Evolutionary conservation across 2,797 vertebrate genomes (phyloP).

Genomic region (Tauraco hartlaubi): DNA sequence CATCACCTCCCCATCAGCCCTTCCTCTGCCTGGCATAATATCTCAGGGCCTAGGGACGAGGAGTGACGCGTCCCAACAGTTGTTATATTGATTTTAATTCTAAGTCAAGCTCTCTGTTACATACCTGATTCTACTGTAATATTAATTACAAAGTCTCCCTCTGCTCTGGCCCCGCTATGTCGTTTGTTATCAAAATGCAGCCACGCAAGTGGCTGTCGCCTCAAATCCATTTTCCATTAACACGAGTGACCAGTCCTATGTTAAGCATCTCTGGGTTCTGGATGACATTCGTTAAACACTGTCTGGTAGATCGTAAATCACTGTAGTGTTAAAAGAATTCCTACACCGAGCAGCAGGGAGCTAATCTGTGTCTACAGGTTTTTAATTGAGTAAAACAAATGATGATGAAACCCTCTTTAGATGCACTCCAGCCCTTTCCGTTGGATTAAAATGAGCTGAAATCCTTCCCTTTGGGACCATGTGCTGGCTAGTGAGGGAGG

Average conservation of each 20-base stretch:
- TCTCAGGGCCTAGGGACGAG: conserved; percentile 42
- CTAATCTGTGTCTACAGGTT: conserved; percentile 64
- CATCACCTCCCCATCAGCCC: conserved; percentile 55
- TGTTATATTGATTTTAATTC: conserved; percentile 58
- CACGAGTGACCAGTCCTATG: conserved; percentile 47
- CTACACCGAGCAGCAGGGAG: conserved; percentile 26
- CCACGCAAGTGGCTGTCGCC: not conserved
- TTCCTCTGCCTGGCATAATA: not conserved
- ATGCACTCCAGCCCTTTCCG: conserved; percentile 13
- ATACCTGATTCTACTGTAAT: conserved; percentile 35
- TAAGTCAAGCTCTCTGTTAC: not conserved
- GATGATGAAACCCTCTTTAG: conserved; percentile 37
- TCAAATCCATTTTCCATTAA: conserved; percentile 68
- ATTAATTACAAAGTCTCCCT: conserved; percentile 65
- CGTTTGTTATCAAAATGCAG: conserved; percentile 60
- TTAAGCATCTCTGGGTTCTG: conserved; percentile 30
- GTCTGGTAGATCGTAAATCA: conserved; percentile 69
- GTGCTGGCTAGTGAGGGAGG: not conserved
- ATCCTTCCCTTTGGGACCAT: rapidly evolving
- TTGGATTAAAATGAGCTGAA: conserved; percentile 14
- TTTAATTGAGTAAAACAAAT: conserved; percentile 77
- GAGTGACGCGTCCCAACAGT: conserved; percentile 47
- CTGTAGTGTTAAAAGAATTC: conserved; percentile 34
- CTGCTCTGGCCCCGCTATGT: not conserved
- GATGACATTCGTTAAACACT: conserved; percentile 50